Conservation (phyloP, 2,888 invertebrate species). For the Drosophila colorata region DNA sequence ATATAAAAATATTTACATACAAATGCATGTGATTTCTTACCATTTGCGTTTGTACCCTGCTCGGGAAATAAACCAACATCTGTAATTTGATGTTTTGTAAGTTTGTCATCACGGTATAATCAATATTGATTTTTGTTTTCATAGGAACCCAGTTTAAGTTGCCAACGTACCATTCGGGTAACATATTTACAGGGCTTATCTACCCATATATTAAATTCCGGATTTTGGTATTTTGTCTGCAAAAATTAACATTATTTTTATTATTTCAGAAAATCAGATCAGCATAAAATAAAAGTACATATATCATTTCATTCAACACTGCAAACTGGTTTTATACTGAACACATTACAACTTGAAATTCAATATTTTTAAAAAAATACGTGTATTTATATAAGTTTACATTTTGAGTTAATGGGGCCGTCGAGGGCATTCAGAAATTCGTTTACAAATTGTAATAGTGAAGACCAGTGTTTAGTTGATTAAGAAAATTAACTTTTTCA, state of each 20-base stretch:
- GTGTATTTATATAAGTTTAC: no score
- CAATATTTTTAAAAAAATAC: no score
- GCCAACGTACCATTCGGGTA: not conserved
- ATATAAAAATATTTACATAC: no score
- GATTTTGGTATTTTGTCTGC: not conserved
- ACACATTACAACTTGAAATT: no score
- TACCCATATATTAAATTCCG: not conserved
- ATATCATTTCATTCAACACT: no score
- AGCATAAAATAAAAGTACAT: not conserved
- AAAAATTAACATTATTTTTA: not conserved
- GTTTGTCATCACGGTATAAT: slow-evolving; percentile 48
- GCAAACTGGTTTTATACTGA: no score
- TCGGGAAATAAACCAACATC: no score
- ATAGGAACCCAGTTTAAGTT: not conserved
- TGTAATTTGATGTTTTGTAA: slow-evolving; percentile 66
- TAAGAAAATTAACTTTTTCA: no score
- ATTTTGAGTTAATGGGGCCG: no score
- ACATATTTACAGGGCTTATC: not conserved
- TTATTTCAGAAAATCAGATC: not conserved
- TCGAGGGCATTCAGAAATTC: no score
- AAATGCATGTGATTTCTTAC: not conserved
- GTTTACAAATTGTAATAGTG: no score
- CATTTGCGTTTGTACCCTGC: not conserved
- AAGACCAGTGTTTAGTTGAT: no score
- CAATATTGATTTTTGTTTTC: not conserved